Conservation (phyloP, 2,113 vertebrate genomes). For the Isurus oxyrinchus region DNA sequence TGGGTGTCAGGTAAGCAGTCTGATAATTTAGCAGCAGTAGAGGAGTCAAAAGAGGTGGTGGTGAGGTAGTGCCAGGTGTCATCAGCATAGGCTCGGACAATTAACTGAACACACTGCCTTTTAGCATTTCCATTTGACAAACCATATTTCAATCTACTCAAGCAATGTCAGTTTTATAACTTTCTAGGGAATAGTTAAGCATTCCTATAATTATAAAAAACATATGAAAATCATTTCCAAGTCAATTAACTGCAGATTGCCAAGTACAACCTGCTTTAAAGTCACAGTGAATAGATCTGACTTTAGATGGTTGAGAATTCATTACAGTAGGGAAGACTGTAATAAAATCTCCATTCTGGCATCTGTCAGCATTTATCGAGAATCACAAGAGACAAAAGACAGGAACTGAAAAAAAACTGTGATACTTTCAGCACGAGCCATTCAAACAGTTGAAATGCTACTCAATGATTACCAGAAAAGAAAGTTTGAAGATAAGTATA, state of each 20-base stretch:
- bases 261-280: neutral
- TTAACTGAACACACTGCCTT: neutral
- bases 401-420: neutral
- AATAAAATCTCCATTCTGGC: neutral
- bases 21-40: neutral
- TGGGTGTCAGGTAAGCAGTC: neutral
- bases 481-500: constrained; percentile 8
- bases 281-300: neutral
- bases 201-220: constrained; percentile 21
- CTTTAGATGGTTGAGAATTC: neutral
- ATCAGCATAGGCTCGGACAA: neutral
- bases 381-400: neutral
- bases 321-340: neutral
- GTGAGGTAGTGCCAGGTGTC: neutral
- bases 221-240: neutral
- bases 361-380: neutral
- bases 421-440: neutral
- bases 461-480: neutral
- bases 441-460: neutral
- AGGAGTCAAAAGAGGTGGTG: neutral
- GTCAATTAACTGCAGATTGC: constrained; percentile 30
- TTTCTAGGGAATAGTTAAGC: neutral
- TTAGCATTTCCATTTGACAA: neutral
- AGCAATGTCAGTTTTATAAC: neutral
- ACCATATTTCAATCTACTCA: neutral